Base-by-base conservation (phyloP, 2,888 invertebrate species). In the Aspidiotus destructor region DNA sequence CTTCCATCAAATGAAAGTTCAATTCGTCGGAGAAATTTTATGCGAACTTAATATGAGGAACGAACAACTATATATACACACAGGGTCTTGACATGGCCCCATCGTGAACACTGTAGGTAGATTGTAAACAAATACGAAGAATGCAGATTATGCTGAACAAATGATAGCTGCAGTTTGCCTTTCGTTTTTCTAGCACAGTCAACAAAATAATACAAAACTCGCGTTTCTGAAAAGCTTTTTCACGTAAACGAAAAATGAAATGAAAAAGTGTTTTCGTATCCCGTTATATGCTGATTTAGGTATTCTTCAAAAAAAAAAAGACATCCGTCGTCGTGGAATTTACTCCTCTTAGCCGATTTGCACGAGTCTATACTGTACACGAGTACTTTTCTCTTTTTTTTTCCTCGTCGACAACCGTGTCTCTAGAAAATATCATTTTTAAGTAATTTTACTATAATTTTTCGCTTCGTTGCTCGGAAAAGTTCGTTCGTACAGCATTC, bases 21-120 rank as follows among this genome's bases (percentile, higher is more conserved):
- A 48, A 48, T 48, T 48, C 48, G 48, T n/a, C 48, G 48, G n/a
- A 48, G 48, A n/a, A 48, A 48, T 48, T 48, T 48, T 48, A 28
- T n/a, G 48, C 48, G 10, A 48, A 48, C 48, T 48, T 11, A 11
- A n/a, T 13, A 11, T 13, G 48, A 48, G 48, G 48, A 11, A 28
- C 28, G 28, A 28, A 28, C 28, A 5, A 28, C 28, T 28, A 5
- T 28, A 28, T 5, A 28, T 5, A 48, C 48, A 6, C 48, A 3
- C 28, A 28, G 2, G 28, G 28, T 28, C 28, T 28, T 28, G 28
- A 28, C 28, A 28, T 5, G 28, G 28, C 28, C 28, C 28, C 28
- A 28, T 28, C 28, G 28, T 5, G 28, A 28, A 28, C 28, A 28
- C 28, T 28, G 28, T 28, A 28, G 28, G 28, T 28, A 28, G 1